Conservation (phyloP, 2,113 vertebrate genomes). For the Leptobrachium leishanense region DNA sequence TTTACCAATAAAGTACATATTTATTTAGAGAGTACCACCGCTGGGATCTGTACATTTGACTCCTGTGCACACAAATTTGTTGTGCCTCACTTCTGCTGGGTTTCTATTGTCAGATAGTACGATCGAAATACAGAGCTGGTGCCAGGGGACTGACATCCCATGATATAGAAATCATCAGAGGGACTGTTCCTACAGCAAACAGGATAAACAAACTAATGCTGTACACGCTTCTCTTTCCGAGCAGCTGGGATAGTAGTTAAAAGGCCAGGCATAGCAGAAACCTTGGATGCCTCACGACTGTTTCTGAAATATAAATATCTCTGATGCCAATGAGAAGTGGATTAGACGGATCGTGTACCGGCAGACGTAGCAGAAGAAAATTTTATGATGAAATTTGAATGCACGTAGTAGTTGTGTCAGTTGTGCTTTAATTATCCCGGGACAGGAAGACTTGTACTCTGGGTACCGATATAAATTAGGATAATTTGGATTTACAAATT, state of each 20-base stretch:
- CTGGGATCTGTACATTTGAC: conserved; percentile 11
- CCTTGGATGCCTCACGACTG: conserved; percentile 51
- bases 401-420: no score
- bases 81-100: conserved; percentile 17
- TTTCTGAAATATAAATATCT: conserved; percentile 38
- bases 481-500: no score
- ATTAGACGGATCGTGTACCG: conserved; percentile 2
- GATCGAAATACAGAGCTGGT: conserved; percentile 18
- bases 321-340: conserved; percentile 20
- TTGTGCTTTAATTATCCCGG: no score
- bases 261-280: conserved; percentile 61
- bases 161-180: conserved; percentile 58
- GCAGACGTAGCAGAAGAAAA: not conserved
- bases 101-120: conserved; percentile 13
- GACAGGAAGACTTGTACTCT: no score
- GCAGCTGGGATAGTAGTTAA: conserved; percentile 63
- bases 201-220: conserved; percentile 69
- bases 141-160: conserved; percentile 33
- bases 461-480: no score
- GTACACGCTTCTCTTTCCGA: conserved; percentile 56
- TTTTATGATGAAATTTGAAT: no score
- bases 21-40: conserved; percentile 23
- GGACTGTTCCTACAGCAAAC: conserved; percentile 71
- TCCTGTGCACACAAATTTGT: not conserved
- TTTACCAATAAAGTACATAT: conserved; percentile 20